phyloP scores from a whole-genome alignment of 1,140 invertebrate species.

The Orussus abietinus region DNA sequence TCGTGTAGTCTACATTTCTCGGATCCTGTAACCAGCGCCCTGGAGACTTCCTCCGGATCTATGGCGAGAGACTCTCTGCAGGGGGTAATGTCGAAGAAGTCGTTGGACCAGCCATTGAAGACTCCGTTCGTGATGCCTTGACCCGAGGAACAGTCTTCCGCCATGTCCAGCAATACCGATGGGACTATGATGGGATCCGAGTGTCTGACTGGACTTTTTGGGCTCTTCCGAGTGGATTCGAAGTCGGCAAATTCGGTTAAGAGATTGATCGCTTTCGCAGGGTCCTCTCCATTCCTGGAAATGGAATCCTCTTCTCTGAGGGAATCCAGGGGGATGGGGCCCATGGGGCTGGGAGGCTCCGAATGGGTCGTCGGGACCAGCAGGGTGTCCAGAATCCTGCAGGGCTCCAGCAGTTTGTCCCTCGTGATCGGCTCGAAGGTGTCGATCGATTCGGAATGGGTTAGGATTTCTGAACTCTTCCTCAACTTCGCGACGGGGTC shows the following conservation, averaged over 20 bases:
- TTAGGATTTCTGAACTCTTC: conserved; percentile 23
- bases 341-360: conserved; percentile 44
- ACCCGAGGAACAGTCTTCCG: too few species aligned
- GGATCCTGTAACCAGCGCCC: conserved; percentile 14
- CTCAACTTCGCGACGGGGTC: conserved; percentile 17
- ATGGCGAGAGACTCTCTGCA: conserved; percentile 4
- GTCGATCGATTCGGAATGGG: conserved; percentile 30
- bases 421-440: conserved; percentile 21
- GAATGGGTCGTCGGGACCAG: conserved; percentile 39
- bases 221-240: too few species aligned
- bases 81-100: not conserved
- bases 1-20: conserved; percentile 21
- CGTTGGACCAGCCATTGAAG: not conserved
- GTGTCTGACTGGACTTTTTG: conserved; percentile 30
- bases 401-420: conserved; percentile 20
- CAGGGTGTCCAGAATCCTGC: conserved; percentile 27
- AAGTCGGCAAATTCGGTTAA: too few species aligned
- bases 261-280: not conserved
- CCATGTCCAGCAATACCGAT: conserved; percentile 39
- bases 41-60: conserved; percentile 24
- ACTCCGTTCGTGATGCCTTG: too few species aligned
- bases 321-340: conserved; percentile 28
- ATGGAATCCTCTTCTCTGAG: conserved; percentile 21
- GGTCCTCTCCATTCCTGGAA: not conserved
- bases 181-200: conserved; percentile 40